Percentiles rank a stretch among this genome's conserved stretches.
Conservation (phyloP, 2,797 vertebrate species). For the Antennarius maculatus region DNA sequence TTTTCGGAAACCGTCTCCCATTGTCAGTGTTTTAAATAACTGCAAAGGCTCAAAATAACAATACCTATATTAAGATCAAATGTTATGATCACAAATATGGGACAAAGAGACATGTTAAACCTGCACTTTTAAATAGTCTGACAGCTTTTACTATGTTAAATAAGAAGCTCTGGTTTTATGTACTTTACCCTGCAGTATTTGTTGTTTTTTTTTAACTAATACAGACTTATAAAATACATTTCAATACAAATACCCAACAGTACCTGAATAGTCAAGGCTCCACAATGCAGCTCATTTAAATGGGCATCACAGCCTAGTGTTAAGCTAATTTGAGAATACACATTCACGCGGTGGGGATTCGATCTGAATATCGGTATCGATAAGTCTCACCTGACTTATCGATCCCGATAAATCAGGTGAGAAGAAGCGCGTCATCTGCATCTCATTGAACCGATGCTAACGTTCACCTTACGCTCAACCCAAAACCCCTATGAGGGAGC, state of each 20-base stretch:
- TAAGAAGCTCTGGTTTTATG: background rate
- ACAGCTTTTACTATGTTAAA: conserved; percentile 1
- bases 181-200: background rate
- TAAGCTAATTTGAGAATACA: conserved; percentile 10
- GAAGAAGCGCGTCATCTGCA: background rate
- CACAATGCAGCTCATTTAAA: background rate
- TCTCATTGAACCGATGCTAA: conserved; percentile 58
- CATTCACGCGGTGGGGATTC: conserved; percentile 2
- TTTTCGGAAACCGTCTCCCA: no score
- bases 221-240: background rate
- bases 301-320: background rate
- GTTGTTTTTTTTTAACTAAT: background rate
- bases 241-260: no score
- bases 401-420: no score
- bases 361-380: conserved; percentile 32
- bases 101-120: background rate
- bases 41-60: no score
- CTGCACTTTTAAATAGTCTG: background rate
- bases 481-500: conserved; percentile 32
- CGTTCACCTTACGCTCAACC: conserved; percentile 63
- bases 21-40: no score
- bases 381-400: conserved; percentile 31
- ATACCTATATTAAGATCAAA: background rate
- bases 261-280: background rate
- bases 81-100: background rate